These are phyloP conservation scores for Eupithecia dodoneata DNA, from an alignment of 2,888 invertebrate species.

Conservation along the genomic window DNA sequence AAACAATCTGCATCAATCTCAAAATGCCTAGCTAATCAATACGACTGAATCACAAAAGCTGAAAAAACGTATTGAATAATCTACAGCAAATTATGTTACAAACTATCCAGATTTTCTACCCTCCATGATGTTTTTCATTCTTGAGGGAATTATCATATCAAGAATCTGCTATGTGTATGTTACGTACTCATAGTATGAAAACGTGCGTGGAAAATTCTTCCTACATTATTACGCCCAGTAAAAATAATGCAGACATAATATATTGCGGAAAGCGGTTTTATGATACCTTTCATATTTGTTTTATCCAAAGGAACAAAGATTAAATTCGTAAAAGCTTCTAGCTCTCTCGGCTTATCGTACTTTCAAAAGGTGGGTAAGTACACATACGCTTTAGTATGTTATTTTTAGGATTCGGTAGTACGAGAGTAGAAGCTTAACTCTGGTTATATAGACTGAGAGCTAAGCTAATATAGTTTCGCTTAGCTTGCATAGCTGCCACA, in stretches of 20 bases:
- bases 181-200: background rate
- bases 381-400: background rate
- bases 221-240: background rate
- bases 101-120: background rate
- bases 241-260: background rate
- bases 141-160: background rate
- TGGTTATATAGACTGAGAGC: background rate
- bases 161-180: background rate
- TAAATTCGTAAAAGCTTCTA: conserved; percentile 22
- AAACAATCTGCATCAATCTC: too few relatives aligned
- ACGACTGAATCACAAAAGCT: too few relatives aligned
- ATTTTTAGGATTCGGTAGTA: conserved; percentile 1
- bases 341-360: conserved; percentile 23
- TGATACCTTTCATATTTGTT: conserved; percentile 7
- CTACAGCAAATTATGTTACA: background rate
- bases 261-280: background rate
- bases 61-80: background rate
- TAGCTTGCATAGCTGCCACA: background rate
- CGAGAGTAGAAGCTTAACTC: background rate
- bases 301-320: conserved; percentile 8
- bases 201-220: background rate
- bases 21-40: too few relatives aligned
- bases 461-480: background rate
- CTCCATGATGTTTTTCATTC: background rate
- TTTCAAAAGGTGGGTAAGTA: conserved; percentile 13